These are phyloP conservation scores for Protobothrops flavoviridis DNA, from an alignment of 2,113 vertebrate genomes.

Conservation along the genomic window DNA sequence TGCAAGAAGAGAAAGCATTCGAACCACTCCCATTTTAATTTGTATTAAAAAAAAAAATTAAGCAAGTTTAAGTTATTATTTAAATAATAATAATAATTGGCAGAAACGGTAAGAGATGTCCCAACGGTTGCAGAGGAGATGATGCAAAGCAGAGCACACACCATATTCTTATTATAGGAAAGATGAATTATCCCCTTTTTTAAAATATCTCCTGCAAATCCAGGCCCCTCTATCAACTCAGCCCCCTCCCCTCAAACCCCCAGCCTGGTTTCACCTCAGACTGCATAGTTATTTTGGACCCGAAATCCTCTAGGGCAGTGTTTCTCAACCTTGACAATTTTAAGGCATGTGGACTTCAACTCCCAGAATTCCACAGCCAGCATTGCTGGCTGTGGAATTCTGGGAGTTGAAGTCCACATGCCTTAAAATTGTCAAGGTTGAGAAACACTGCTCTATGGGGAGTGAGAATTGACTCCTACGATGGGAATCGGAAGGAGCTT, in stretches of 20 bases:
- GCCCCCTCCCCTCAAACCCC: not conserved
- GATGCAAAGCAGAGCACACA: not conserved
- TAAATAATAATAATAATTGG: too few relatives aligned
- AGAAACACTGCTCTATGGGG: not conserved
- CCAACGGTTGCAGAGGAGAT: too few relatives aligned
- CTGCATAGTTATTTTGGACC: not conserved
- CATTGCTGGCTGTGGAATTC: too few relatives aligned
- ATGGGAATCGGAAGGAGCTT: not conserved
- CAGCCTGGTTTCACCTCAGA: not conserved
- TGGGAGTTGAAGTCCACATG: too few relatives aligned
- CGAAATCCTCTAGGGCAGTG: not conserved
- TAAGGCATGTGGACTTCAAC: too few relatives aligned
- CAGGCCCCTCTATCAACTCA: not conserved
- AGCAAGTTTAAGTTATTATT: not conserved
- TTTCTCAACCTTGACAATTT: too few relatives aligned
- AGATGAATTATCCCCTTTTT: not conserved
- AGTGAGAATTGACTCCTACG: not conserved
- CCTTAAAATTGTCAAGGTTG: too few relatives aligned
- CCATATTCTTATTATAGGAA: not conserved
- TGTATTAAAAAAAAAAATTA: not conserved
- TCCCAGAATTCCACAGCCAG: too few relatives aligned
- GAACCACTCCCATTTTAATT: too few relatives aligned
- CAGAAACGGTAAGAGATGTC: too few relatives aligned
- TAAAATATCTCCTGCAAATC: not conserved
- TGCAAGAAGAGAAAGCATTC: not conserved